A percentile compares a stretch with the other conserved stretches of the same genome.
Conservation (phyloP, 2,888 invertebrate species). For the Pecten maximus region DNA sequence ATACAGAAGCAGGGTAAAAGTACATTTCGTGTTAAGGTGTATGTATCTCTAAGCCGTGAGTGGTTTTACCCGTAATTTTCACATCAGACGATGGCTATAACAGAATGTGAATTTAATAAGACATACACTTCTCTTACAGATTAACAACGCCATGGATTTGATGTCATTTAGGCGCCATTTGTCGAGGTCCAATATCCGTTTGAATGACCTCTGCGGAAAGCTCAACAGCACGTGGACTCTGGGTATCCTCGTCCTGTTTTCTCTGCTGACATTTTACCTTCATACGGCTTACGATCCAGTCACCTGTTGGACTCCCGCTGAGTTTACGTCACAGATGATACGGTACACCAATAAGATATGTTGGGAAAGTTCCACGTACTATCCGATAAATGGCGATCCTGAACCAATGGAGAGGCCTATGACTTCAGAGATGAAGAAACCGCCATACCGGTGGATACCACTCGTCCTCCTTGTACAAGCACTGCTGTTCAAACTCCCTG, state of each 20-base stretch:
- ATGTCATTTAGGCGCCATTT: background rate
- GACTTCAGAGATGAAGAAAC: background rate
- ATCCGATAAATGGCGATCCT: background rate
- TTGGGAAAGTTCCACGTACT: slow-evolving; percentile 41
- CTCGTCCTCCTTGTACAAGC: slow-evolving; percentile 56
- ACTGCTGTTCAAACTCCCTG: slow-evolving; percentile 58
- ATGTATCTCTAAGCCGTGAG: too few relatives aligned
- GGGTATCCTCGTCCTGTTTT: slow-evolving; percentile 54
- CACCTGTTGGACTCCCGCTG: slow-evolving; percentile 51
- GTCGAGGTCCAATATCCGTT: background rate
- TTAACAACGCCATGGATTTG: background rate
- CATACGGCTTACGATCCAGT: slow-evolving; percentile 53
- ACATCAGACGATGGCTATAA: too few relatives aligned
- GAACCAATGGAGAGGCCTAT: background rate
- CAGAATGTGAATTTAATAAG: background rate
- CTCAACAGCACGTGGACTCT: slow-evolving; percentile 62
- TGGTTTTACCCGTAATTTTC: too few relatives aligned
- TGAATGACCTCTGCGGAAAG: slow-evolving; percentile 2
- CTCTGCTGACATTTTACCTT: slow-evolving; percentile 52
- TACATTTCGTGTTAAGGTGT: too few relatives aligned
- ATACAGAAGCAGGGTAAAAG: too few relatives aligned
- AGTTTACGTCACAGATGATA: slow-evolving; percentile 37
- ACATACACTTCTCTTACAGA: background rate
- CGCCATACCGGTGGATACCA: slow-evolving; percentile 58
- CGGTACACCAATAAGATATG: slow-evolving; percentile 43